Percentiles rank a stretch among this genome's conserved stretches.
Evolutionary conservation across 2,888 invertebrate species (phyloP).

Genomic region (Helicoverpa assulta): DNA sequence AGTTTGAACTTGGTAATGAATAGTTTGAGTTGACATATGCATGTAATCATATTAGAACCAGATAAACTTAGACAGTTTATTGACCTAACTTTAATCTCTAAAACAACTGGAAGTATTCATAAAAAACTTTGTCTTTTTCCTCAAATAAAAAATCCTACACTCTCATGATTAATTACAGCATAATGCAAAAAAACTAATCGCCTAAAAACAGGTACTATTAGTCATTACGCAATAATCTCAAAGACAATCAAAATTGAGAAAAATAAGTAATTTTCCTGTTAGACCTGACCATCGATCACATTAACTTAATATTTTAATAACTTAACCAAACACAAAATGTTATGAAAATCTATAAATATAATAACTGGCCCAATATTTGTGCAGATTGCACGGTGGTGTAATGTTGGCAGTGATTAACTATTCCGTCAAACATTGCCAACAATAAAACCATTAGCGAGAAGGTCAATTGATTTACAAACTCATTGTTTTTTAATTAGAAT

Average conservation of each 20-base stretch:
- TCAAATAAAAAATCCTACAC: no score
- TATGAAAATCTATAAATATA: constrained; percentile 37
- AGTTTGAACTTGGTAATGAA: no score
- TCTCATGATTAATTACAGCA: no score
- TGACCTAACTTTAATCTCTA: no score
- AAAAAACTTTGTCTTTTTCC: no score
- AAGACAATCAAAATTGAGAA: constrained; percentile 4
- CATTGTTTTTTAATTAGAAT: constrained; percentile 35
- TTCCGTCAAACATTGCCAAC: constrained; percentile 46
- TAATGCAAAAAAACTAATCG: no score
- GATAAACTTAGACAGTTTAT: no score
- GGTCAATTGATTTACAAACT: constrained; percentile 58
- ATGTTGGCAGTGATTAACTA: constrained; percentile 27
- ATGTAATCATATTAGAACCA: no score
- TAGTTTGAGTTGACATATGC: no score
- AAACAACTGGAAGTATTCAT: no score
- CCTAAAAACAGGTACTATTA: no score
- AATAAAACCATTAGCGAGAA: constrained; percentile 53
- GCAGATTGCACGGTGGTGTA: constrained; percentile 32
- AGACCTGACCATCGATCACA: constrained; percentile 25
- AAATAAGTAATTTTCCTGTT: constrained; percentile 13
- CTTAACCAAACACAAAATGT: constrained; percentile 36
- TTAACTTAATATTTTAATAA: constrained; percentile 44
- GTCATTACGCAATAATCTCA: background rate
- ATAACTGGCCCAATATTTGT: constrained; percentile 42